Evolutionary conservation across 2,113 vertebrate genomes (phyloP).

Genomic region (Phrynosoma platyrhinos): DNA sequence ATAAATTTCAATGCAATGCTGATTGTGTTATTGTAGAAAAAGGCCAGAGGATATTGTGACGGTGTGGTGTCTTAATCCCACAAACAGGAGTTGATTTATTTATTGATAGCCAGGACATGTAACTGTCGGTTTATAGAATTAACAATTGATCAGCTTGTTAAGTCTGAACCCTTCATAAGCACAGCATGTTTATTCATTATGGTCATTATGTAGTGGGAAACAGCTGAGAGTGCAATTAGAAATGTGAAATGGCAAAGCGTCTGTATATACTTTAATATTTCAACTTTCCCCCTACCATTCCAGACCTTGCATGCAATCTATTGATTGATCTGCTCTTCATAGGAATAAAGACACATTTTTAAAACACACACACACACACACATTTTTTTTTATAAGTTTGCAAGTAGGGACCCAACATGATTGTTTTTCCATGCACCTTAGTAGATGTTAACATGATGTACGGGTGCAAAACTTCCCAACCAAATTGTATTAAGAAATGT

Average conservation of each 20-base stretch:
- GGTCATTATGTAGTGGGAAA: constrained; percentile 79
- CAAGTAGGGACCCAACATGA: constrained; percentile 36
- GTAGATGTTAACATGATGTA: constrained; percentile 49
- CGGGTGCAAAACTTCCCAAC: constrained; percentile 49
- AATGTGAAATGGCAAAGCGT: constrained; percentile 71
- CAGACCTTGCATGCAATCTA: constrained; percentile 25
- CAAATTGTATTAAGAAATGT: constrained; percentile 56
- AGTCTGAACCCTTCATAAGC: constrained; percentile 76
- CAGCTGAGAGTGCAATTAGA: constrained; percentile 77
- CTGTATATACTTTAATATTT: constrained; percentile 44
- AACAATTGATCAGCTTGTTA: constrained; percentile 90
- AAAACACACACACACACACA: neutral
- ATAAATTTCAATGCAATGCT: constrained; percentile 61
- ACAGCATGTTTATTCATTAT: constrained; percentile 85
- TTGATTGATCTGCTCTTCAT: constrained; percentile 9
- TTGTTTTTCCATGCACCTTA: constrained; percentile 54
- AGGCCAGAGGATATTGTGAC: constrained; percentile 55
- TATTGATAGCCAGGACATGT: constrained; percentile 88
- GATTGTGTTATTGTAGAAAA: constrained; percentile 63
- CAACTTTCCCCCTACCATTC: constrained; percentile 17
- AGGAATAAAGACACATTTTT: constrained; percentile 29
- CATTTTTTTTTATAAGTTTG: constrained; percentile 31
- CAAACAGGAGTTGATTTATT: constrained; percentile 87
- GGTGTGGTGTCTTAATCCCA: constrained; percentile 73
- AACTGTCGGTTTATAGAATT: constrained; percentile 91